Evolutionary conservation across 2,113 vertebrate species (phyloP), one percentile per base, ranked within the genome.

Genomic region (Australoheros scitulus): DNA sequence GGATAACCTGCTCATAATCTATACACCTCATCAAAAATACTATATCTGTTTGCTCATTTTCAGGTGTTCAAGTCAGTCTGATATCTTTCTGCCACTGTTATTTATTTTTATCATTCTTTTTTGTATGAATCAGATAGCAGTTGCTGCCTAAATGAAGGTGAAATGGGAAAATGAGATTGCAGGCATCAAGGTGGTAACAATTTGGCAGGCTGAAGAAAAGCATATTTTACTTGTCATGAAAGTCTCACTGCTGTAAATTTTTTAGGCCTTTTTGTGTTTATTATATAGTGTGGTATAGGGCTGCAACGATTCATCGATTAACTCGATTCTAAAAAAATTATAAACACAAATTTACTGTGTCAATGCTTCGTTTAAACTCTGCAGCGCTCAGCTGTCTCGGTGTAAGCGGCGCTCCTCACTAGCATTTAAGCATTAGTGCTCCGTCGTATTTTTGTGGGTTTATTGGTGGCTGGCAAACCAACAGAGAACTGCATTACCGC

Each of bases 151-250:
- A 32, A 52, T 72, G 0, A 10, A 55, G 43, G 13, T 7, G 58
- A 61, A 24, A 36, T 1, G 36, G 24, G 47, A 50, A 34, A 72
- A 10, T 3, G 50, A 22, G 26, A 20, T 8, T 20, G 20, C 10
- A 7, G 0, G 0, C 0, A 3, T 55, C 1, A 32, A 24, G 18
- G 17, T 41, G 18, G 72, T 65, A 65, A 65, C 0, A 56, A 36
- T 36, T 24, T 55, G 32, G 6, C 22, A 22, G 13, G 41, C 52
- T 36, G 6, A 61, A 36, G 14, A 50, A 36, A 47, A 74, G n/a
- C 2, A 10, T 0, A 29, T 80, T 80, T 36, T 52, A 38, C 14
- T 60, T 81, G 38, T 80, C 18, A 0, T 36, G 15, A 61, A 61
- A 61, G 18, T 22, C 52, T 50, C 43, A 55, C 8, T 26, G 15